Evolutionary conservation across 2,888 invertebrate genomes (phyloP), one percentile per base, ranked within the genome.

Genomic region (Acronicta psi): DNA sequence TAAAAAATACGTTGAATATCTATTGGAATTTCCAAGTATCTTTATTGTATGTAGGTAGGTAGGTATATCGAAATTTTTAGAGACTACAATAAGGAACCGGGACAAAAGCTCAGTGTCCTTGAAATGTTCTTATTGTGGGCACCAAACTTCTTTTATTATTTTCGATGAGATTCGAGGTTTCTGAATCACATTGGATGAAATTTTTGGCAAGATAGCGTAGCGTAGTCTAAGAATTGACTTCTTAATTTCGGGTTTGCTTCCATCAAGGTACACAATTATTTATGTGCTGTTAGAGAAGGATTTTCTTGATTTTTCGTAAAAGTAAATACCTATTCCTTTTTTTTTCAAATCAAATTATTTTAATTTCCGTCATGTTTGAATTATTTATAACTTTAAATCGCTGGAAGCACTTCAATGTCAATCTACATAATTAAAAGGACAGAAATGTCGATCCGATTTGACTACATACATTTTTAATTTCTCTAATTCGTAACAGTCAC

Each of bases 381-480:
- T 52, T 49, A 34, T 56, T 55, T 50, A 55, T 34, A 50, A 53
- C 45, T 43, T 57, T 61, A 25, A 47, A 44, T 23, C 44, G 49
- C 31, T 17, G 45, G 36, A 20, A 20, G 20, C 36, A 65, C 53
- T 69, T 64, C 57, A 65, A 61, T 64, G 59, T 40, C 43, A 41
- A 68, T 71, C 51, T 59, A 47, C 57, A 59, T 60, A 74, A 59
- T 69, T 50, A 62, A 67, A 59, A 70, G 25, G 53, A 36, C 43
- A 63, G 59, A 75, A 54, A 69, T 53, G 66, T 57, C 64, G 57
- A 73, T 59, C 52, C 62, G 72, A 77, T 80, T 79, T 74, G 73
- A 77, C 79, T 78, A 80, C 62, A 75, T 76, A 75, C 57, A 70
- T 77, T 70, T 78, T 69, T 75, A 59, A 67, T 75, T 54, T 50